Conservation (phyloP, 2,888 invertebrate species). For the Drosophila formosana region DNA sequence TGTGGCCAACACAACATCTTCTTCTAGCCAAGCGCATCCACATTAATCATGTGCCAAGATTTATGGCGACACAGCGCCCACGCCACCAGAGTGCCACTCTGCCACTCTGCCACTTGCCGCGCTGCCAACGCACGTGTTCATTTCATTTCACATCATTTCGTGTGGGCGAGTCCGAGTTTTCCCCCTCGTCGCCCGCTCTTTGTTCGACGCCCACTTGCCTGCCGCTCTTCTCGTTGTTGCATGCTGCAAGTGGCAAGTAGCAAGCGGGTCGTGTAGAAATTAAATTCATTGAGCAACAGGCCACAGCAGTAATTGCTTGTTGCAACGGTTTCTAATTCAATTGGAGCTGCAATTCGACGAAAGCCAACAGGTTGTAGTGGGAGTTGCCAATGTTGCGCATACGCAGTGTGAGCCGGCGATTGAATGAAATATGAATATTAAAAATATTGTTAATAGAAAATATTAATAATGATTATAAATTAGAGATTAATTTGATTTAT, state of each 20-base stretch:
- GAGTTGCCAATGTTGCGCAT: not conserved
- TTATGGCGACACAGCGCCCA: constrained; percentile 72
- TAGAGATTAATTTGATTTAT: too few relatives aligned
- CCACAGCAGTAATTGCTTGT: constrained; percentile 6
- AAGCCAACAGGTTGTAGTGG: not conserved
- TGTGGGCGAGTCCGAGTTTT: constrained; percentile 31
- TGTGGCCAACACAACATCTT: constrained; percentile 9
- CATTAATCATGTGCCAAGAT: constrained; percentile 74
- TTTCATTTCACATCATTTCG: constrained; percentile 18
- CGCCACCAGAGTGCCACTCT: constrained; percentile 28
- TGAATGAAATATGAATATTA: not conserved
- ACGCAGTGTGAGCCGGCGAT: not conserved
- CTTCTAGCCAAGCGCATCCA: constrained; percentile 60
- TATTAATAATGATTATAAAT: not conserved
- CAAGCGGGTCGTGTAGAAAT: constrained; percentile 64
- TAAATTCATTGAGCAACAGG: constrained; percentile 12
- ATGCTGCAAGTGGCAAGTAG: constrained; percentile 26
- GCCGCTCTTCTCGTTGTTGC: constrained; percentile 21
- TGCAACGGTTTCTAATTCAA: constrained; percentile 15
- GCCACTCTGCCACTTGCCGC: constrained; percentile 1
- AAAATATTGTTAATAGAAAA: not conserved
- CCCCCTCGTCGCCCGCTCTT: not conserved
- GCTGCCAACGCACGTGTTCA: constrained; percentile 48
- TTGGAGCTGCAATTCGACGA: not conserved
- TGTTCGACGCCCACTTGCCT: constrained; percentile 32